Conservation (phyloP, 1,140 invertebrate species). For the Lasioglossum albipes region DNA sequence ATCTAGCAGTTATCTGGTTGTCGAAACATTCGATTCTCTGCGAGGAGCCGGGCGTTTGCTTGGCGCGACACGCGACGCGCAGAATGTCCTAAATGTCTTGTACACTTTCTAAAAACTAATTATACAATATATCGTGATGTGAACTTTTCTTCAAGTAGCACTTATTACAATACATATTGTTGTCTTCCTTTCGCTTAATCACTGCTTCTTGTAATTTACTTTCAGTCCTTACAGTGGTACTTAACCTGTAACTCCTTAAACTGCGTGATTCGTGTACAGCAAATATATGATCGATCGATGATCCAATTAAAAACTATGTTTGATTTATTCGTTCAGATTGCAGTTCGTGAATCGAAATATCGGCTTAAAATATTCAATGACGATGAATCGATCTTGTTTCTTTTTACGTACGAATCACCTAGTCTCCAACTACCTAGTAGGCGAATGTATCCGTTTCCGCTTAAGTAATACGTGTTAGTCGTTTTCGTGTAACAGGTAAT, state of each 20-base stretch:
- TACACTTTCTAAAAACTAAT: conserved; percentile 26
- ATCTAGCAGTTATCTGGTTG: not conserved
- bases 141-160: conserved; percentile 13
- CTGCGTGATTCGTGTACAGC: not conserved
- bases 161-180: conserved; percentile 11
- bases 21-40: too few species aligned
- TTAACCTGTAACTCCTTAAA: conserved; percentile 13
- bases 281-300: not conserved
- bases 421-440: conserved; percentile 24
- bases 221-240: conserved; percentile 36
- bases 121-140: conserved; percentile 25
- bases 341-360: conserved; percentile 4
- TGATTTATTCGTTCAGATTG: conserved; percentile 28
- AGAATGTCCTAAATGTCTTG: conserved; percentile 12
- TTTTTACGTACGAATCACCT: not conserved
- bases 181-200: conserved; percentile 6
- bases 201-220: conserved; percentile 29
- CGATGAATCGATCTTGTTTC: not conserved
- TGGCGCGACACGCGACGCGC: not conserved
- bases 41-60: too few species aligned
- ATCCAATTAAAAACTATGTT: conserved; percentile 42
- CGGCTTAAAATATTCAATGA: conserved; percentile 17
- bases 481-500: conserved; percentile 25
- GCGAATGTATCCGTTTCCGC: conserved; percentile 3
- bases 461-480: conserved; percentile 29